Evolutionary conservation across 2,888 invertebrate species (phyloP).

Genomic region (Rhynchonema sp.): DNA sequence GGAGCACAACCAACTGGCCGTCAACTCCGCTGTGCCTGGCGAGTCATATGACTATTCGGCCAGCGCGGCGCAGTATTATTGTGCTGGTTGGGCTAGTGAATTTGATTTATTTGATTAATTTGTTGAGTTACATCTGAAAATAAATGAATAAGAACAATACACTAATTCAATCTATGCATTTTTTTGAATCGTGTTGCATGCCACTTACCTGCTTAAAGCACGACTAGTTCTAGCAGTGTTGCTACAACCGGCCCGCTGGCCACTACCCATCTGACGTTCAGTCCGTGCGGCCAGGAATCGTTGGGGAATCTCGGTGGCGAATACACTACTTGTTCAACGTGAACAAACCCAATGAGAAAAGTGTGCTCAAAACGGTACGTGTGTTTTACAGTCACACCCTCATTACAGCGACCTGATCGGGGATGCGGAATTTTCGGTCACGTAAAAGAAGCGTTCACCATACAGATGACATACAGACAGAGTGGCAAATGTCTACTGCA

Average conservation of each 20-base stretch:
- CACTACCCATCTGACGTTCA: slow-evolving; percentile 58
- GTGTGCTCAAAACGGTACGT: too few species aligned
- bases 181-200: too few species aligned
- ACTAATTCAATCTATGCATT: too few species aligned
- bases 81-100: slow-evolving; percentile 46
- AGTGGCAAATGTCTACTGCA: too few species aligned
- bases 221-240: slow-evolving; percentile 42
- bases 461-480: too few species aligned
- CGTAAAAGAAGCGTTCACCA: too few species aligned
- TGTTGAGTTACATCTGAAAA: background rate
- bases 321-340: too few species aligned
- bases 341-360: too few species aligned
- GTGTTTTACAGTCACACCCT: too few species aligned
- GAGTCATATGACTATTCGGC: slow-evolving; percentile 41
- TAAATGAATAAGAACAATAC: too few species aligned
- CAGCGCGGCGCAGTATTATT: slow-evolving; percentile 62
- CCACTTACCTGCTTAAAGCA: slow-evolving; percentile 49
- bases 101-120: background rate
- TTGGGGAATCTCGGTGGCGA: slow-evolving; percentile 86
- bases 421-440: too few species aligned
- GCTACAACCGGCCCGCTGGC: slow-evolving; percentile 40
- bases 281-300: slow-evolving; percentile 65
- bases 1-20: slow-evolving; percentile 16
- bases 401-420: too few species aligned
- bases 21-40: slow-evolving; percentile 23